Conservation (phyloP, 2,888 invertebrate genomes). For the Hemithea aestivaria region DNA sequence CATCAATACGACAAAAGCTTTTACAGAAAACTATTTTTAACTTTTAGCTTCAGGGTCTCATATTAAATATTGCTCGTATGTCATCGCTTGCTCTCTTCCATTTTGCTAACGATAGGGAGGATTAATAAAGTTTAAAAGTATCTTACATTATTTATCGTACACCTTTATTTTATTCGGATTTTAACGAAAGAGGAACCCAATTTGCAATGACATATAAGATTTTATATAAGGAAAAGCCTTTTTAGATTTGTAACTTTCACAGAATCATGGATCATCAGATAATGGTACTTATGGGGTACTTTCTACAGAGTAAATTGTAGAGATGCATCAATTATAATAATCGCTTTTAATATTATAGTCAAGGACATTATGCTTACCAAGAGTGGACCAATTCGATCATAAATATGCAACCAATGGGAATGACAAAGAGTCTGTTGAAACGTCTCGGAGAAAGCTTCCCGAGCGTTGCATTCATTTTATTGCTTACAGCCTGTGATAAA, state of each 20-base stretch:
- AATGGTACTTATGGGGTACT: too few relatives aligned
- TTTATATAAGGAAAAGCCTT: too few relatives aligned
- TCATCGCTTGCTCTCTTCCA: conserved; percentile 24
- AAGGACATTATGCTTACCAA: conserved; percentile 21
- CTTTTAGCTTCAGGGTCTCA: conserved; percentile 23
- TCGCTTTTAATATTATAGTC: too few relatives aligned
- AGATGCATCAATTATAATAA: too few relatives aligned
- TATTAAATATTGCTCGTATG: conserved; percentile 26
- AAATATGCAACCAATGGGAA: conserved; percentile 14
- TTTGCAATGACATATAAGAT: too few relatives aligned
- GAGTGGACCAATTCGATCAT: conserved; percentile 19
- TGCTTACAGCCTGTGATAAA: conserved; percentile 33
- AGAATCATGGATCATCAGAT: too few relatives aligned
- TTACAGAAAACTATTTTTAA: conserved; percentile 27
- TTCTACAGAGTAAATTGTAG: too few relatives aligned
- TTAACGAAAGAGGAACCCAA: too few relatives aligned
- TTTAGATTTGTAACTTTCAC: too few relatives aligned
- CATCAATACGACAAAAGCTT: conserved; percentile 37
- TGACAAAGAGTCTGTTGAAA: conserved; percentile 22
- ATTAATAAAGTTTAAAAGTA: conserved; percentile 25
- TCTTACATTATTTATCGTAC: too few relatives aligned
- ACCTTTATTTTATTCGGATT: too few relatives aligned
- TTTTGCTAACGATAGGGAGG: conserved; percentile 21
- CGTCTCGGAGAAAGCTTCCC: conserved; percentile 22
- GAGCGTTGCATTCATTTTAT: conserved; percentile 22